Evolutionary conservation across 2,888 invertebrate species (phyloP), one percentile per base, ranked within the genome.

Genomic region (Eumerus sabulonum): DNA sequence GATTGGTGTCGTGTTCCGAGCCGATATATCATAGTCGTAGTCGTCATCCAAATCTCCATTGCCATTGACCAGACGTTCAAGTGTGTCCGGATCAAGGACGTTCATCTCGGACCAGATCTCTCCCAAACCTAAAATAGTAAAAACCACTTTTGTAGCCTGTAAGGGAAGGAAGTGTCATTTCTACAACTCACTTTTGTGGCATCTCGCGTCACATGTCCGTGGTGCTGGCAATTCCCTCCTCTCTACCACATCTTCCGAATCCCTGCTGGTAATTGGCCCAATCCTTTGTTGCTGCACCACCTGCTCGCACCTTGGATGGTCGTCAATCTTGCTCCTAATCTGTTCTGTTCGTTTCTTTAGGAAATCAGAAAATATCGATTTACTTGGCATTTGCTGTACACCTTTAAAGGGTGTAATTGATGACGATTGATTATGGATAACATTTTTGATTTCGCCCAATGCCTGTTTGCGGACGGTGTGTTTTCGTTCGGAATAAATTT

Each of bases 371-470:
- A 47, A 68, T 2, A 47, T 9, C 0, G 59, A 44, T 19, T 68
- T 79, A 1, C 74, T 64, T 13, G 79, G 35, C 11, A 67, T 59
- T 36, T 48, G n/a, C 42, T 48, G 50, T 9, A 48, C 1, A 2
- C 81, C 81, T 38, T 82, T 83, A 7, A 84, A 70, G 0, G 82
- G 82, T 16, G 83, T 84, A 17, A 68, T 47, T 7, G 73, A 76
- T 0, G 54, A 44, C 12, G 27, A 7, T 27, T 84, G 83, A 50
- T 82, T 84, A 48, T 84, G 83, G 1, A 84, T 79, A 35, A 84
- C 82, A 82, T 84, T 84, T 64, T 84, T 84, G 1, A 84, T 53
- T 70, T 84, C 83, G 0, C 83, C 83, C 64, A 84, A 82, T 16
- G 81, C 82, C 17, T 84, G 83, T 42, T 84, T 84, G 38, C 79